Conservation (phyloP, 1,140 invertebrate genomes). For the Aphelinus certus region DNA sequence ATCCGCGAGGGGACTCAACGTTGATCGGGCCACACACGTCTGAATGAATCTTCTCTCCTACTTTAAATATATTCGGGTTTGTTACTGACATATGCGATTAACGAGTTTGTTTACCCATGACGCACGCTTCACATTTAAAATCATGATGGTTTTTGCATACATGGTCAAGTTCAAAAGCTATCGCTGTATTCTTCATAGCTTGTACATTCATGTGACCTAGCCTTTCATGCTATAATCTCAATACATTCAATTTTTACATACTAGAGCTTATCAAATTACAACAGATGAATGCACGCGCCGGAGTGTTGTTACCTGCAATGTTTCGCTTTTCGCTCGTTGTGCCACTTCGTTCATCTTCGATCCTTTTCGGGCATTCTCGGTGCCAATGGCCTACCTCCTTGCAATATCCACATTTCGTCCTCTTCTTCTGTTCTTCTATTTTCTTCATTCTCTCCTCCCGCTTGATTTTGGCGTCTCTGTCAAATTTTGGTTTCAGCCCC, state of each 20-base stretch:
- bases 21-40: conserved; percentile 10
- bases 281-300: neutral
- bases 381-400: conserved; percentile 7
- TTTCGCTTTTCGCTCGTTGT: conserved; percentile 4
- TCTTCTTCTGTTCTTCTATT: conserved; percentile 4
- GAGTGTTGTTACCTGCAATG: neutral
- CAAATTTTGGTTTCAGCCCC: no score
- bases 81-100: neutral
- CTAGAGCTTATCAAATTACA: no score
- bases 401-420: conserved; percentile 3
- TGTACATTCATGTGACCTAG: conserved; percentile 25
- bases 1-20: neutral
- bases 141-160: neutral
- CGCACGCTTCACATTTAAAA: conserved; percentile 15
- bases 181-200: conserved; percentile 10
- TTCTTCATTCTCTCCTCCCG: neutral
- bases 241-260: neutral
- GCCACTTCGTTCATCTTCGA: conserved; percentile 7
- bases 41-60: conserved; percentile 11
- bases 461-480: neutral
- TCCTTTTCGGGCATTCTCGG: conserved; percentile 7
- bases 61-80: neutral
- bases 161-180: neutral
- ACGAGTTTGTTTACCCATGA: conserved; percentile 22
- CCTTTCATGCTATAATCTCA: conserved; percentile 19